Conservation (phyloP, 1,140 invertebrate genomes). For the Pissodes strobi region DNA sequence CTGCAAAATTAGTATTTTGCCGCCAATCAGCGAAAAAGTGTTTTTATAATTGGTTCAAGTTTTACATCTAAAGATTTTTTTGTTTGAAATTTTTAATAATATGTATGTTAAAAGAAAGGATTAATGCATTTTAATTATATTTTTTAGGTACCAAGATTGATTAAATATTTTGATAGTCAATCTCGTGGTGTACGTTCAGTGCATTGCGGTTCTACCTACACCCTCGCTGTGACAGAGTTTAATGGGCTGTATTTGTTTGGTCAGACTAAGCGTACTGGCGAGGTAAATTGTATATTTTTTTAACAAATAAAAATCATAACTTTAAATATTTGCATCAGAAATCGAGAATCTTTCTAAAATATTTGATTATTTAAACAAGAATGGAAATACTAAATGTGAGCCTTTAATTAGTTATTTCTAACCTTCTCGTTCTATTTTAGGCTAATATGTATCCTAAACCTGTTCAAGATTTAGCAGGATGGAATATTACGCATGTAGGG, state of each 20-base stretch:
- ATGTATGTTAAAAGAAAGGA: too few species aligned
- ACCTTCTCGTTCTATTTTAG: too few species aligned
- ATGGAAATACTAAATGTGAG: neutral
- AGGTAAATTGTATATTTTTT: conserved; percentile 53
- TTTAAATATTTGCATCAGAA: neutral
- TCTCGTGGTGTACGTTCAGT: conserved; percentile 79
- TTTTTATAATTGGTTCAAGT: too few species aligned
- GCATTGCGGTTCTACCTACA: conserved; percentile 85
- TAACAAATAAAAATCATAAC: neutral
- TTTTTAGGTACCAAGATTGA: conserved; percentile 76
- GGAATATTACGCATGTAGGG: conserved; percentile 84
- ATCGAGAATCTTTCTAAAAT: too few species aligned
- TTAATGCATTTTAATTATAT: too few species aligned
- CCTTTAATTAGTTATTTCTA: neutral
- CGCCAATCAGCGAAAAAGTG: too few species aligned
- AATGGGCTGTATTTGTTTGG: conserved; percentile 84
- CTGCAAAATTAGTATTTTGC: too few species aligned
- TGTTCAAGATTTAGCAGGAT: conserved; percentile 87
- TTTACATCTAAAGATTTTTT: too few species aligned
- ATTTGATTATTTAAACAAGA: too few species aligned
- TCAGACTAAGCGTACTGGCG: conserved; percentile 87
- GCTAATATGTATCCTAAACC: conserved; percentile 97
- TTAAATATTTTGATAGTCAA: conserved; percentile 86
- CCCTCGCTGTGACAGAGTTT: conserved; percentile 79
- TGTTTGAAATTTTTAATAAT: too few species aligned